Evolutionary conservation across 2,888 invertebrate species (phyloP).

Genomic region (Prosopocoilus inquinatus): DNA sequence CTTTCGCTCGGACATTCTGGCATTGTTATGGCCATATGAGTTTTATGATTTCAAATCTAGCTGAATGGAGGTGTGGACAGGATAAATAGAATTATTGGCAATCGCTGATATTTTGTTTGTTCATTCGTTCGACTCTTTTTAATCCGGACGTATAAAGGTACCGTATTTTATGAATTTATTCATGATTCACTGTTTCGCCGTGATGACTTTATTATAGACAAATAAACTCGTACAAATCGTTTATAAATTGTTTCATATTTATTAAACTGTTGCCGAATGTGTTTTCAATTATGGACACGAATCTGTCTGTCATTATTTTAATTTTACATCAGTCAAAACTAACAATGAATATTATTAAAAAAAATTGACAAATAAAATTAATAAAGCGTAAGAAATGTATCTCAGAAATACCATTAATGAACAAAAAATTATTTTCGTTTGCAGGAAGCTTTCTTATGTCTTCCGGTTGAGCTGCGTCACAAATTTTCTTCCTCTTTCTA

Average conservation of each 20-base stretch:
- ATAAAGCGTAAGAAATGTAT: too few species aligned
- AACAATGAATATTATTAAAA: too few species aligned
- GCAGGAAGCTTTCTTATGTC: too few species aligned
- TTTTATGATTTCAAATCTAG: conserved; percentile 44
- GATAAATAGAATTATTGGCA: conserved; percentile 50
- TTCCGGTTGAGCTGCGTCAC: too few species aligned
- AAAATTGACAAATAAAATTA: too few species aligned
- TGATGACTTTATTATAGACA: conserved; percentile 22
- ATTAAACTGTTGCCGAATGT: too few species aligned
- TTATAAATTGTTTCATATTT: neutral
- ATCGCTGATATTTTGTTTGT: conserved; percentile 51
- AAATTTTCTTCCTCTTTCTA: too few species aligned
- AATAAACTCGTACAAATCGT: conserved; percentile 23
- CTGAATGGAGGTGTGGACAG: conserved; percentile 43
- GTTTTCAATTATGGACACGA: too few species aligned
- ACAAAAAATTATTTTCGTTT: too few species aligned
- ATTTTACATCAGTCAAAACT: too few species aligned
- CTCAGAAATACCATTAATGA: too few species aligned
- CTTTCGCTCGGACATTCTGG: conserved; percentile 39
- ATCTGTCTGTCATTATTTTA: too few species aligned
- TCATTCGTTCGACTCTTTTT: conserved; percentile 48
- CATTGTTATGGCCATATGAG: conserved; percentile 43
- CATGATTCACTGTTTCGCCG: conserved; percentile 18
- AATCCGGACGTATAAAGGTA: conserved; percentile 44
- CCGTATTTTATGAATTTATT: conserved; percentile 36